phyloP scores from a whole-genome alignment of 1,140 invertebrate species.

The Hylaeus volcanicus region DNA sequence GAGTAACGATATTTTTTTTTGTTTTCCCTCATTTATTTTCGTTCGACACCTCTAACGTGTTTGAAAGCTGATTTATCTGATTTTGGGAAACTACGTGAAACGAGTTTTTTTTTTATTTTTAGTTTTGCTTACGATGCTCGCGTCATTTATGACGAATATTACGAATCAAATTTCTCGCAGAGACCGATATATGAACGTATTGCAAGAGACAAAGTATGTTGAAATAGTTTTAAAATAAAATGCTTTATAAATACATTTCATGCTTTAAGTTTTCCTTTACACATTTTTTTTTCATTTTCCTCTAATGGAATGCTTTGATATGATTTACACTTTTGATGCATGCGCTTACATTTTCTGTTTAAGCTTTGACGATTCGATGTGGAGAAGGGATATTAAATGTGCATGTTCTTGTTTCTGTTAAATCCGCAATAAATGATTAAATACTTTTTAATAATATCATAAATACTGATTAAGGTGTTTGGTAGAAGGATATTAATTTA shows the following conservation, averaged over 20 bases:
- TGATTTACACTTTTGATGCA: slow-evolving; percentile 25
- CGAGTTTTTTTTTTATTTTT: slow-evolving; percentile 51
- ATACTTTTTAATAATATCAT: not conserved
- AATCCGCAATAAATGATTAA: not conserved
- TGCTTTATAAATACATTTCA: slow-evolving; percentile 57
- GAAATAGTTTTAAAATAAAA: slow-evolving; percentile 69
- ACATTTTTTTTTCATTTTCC: slow-evolving; percentile 55
- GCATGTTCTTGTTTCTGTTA: not conserved
- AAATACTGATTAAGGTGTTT: not conserved
- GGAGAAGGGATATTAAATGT: not conserved
- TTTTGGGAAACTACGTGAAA: slow-evolving; percentile 41
- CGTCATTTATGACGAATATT: slow-evolving; percentile 17
- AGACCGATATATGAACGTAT: slow-evolving; percentile 54
- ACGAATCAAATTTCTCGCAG: slow-evolving; percentile 48
- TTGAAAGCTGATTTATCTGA: slow-evolving; percentile 34
- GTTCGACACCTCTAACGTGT: slow-evolving; percentile 37
- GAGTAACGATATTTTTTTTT: slow-evolving; percentile 47
- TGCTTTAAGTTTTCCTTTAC: slow-evolving; percentile 62
- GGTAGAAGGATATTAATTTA: not conserved
- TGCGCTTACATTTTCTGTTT: not conserved
- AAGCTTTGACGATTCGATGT: not conserved
- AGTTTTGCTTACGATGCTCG: slow-evolving; percentile 45
- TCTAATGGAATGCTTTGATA: slow-evolving; percentile 25
- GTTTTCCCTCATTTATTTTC: slow-evolving; percentile 52
- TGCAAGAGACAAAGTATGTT: slow-evolving; percentile 47